Percentiles rank a stretch among this genome's conserved stretches.
Evolutionary conservation across 2,113 vertebrate species (phyloP).

Genomic region (Bubalus kerabau): DNA sequence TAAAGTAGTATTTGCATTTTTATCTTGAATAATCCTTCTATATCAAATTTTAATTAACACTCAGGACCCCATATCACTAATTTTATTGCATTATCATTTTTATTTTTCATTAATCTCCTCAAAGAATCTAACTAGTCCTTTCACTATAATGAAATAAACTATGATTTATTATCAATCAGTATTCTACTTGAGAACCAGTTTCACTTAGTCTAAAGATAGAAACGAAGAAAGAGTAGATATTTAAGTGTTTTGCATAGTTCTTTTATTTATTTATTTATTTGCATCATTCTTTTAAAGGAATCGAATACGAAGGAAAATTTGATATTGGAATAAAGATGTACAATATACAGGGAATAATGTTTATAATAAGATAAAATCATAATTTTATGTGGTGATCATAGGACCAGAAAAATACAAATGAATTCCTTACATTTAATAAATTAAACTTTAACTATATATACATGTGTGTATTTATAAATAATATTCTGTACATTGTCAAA

Average conservation of each 20-base stretch:
- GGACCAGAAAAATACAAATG: background rate
- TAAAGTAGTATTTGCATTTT: background rate
- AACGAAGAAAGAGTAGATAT: background rate
- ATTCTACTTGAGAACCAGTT: background rate
- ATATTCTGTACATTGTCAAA: background rate
- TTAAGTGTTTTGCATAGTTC: background rate
- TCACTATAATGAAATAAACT: background rate
- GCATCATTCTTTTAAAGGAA: background rate
- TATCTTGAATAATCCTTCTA: background rate
- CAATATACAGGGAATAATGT: background rate
- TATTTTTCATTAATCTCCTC: background rate
- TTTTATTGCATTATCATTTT: background rate
- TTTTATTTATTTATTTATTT: background rate
- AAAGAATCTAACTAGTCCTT: background rate
- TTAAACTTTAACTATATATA: background rate
- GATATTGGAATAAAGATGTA: background rate
- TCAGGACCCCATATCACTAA: background rate
- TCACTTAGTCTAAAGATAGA: background rate
- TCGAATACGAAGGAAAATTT: background rate
- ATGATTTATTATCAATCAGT: background rate
- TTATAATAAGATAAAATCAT: background rate
- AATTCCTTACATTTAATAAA: background rate
- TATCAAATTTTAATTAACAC: background rate
- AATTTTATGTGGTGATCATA: background rate
- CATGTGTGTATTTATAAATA: background rate